phyloP scores from a whole-genome alignment of 2,113 vertebrate genomes.

The Colius striatus region DNA sequence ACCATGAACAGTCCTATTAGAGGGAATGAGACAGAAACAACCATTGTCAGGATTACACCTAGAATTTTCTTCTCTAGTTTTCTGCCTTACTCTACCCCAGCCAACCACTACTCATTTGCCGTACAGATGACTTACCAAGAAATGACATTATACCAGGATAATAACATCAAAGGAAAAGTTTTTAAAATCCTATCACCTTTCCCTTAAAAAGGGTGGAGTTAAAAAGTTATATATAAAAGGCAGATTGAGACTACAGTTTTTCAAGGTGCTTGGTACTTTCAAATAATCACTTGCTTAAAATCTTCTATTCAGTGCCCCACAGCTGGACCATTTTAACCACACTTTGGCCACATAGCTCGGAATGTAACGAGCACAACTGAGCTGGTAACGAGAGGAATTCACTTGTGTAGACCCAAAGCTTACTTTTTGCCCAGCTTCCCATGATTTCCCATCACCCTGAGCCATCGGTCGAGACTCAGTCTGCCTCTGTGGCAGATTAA shows the following conservation, averaged over 20 bases:
- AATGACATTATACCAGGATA: neutral
- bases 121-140: neutral
- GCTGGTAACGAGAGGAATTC: neutral
- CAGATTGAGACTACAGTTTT: neutral
- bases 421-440: neutral
- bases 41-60: neutral
- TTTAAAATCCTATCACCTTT: neutral
- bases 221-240: neutral
- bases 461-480: neutral
- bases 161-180: neutral
- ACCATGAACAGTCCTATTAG: neutral
- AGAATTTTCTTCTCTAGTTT: neutral
- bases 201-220: neutral
- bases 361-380: neutral
- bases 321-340: neutral
- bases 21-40: neutral
- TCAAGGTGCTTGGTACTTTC: neutral
- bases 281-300: neutral
- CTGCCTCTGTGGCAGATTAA: neutral
- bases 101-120: neutral
- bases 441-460: neutral
- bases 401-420: neutral
- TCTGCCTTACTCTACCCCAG: neutral
- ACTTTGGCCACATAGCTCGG: neutral
- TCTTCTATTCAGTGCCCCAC: neutral